Percentiles rank a stretch among this genome's conserved stretches.
Evolutionary conservation across 2,888 invertebrate species (phyloP).

Genomic region (Labia minor): DNA sequence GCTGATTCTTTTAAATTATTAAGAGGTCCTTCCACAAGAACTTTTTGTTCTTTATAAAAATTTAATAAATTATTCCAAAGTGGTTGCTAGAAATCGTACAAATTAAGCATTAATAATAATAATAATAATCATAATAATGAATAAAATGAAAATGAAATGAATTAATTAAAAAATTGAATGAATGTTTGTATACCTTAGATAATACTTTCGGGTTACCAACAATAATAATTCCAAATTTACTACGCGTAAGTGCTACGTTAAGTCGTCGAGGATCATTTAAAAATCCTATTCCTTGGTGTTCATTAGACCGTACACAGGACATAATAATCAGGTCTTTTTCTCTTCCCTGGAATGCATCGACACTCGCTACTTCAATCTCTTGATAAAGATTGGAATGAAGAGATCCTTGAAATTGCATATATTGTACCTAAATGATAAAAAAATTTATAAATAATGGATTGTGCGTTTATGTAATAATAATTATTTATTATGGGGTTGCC

Average conservation of each 20-base stretch:
- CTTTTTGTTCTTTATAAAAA: slow-evolving; percentile 95
- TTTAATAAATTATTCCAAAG: slow-evolving; percentile 96
- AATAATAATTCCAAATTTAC: slow-evolving; percentile 94
- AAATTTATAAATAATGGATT: neutral
- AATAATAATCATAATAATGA: neutral
- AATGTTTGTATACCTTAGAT: slow-evolving; percentile 60
- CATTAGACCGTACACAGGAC: slow-evolving; percentile 97
- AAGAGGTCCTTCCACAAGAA: slow-evolving; percentile 92
- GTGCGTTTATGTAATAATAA: neutral
- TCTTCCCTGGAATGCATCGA: slow-evolving; percentile 97
- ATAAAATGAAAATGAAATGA: neutral
- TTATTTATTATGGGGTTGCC: slow-evolving; percentile 1
- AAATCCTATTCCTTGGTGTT: slow-evolving; percentile 98
- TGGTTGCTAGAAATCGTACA: slow-evolving; percentile 72
- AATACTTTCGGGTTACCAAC: slow-evolving; percentile 98
- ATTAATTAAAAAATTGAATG: neutral
- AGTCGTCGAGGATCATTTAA: slow-evolving; percentile 93
- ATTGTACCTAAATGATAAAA: slow-evolving; percentile 56
- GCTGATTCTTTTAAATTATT: slow-evolving; percentile 93
- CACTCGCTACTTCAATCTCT: slow-evolving; percentile 98
- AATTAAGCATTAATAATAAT: no score
- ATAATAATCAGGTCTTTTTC: slow-evolving; percentile 99
- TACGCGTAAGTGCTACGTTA: slow-evolving; percentile 95
- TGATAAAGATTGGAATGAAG: slow-evolving; percentile 93
- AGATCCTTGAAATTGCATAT: slow-evolving; percentile 98